Percentiles rank a stretch among this genome's conserved stretches.
Conservation (phyloP, 2,888 invertebrate species). For the Caradrina clavipalpis region DNA sequence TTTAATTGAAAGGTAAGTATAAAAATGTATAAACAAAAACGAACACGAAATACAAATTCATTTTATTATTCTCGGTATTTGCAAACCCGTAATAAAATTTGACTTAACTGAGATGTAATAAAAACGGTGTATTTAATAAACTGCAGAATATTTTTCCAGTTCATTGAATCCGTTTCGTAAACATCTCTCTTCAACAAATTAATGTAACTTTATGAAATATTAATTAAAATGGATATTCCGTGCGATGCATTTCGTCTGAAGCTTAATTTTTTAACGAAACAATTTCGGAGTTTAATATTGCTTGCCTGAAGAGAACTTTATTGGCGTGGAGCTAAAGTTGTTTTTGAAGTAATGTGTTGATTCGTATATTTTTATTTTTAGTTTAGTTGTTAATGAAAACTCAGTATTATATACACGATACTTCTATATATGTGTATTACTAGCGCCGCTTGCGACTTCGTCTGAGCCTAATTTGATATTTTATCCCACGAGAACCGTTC, state of each 20-base stretch:
- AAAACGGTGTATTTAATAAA: slow-evolving; percentile 10
- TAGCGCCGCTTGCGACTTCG: no score
- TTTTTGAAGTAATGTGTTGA: neutral
- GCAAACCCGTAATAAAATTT: neutral
- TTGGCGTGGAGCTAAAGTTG: neutral
- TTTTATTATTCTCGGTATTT: slow-evolving; percentile 4
- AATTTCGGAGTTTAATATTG: neutral
- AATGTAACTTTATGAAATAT: slow-evolving; percentile 1
- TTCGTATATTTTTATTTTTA: neutral
- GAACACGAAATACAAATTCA: slow-evolving; percentile 3
- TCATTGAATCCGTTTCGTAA: slow-evolving; percentile 6
- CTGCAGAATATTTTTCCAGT: slow-evolving; percentile 1
- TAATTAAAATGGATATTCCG: slow-evolving; percentile 1
- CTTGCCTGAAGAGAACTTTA: neutral
- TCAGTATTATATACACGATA: no score
- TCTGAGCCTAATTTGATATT: no score
- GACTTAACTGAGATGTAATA: neutral
- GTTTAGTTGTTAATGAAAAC: no score
- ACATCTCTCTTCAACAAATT: slow-evolving; percentile 10
- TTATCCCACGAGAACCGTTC: no score
- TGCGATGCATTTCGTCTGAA: neutral
- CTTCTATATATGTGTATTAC: no score
- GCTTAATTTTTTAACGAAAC: neutral
- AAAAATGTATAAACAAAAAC: neutral
- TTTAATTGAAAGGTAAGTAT: neutral